These are phyloP conservation scores for Misgurnus anguillicaudatus DNA, from an alignment of 2,113 vertebrate genomes.

Conservation along the genomic window DNA sequence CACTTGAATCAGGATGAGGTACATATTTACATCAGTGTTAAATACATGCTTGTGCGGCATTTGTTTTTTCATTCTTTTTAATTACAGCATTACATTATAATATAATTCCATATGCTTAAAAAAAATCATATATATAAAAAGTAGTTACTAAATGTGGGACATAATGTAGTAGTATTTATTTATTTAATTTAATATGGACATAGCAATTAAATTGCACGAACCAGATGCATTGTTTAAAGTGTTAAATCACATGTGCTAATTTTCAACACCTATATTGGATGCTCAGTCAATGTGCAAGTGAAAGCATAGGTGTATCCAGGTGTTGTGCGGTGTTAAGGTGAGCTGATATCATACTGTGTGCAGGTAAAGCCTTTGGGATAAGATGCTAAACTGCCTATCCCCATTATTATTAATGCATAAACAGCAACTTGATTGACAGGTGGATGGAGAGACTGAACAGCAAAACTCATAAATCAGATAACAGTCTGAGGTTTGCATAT, in stretches of 20 bases:
- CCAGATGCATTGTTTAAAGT: no score
- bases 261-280: no score
- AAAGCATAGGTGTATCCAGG: constrained; percentile 26
- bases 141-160: neutral
- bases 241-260: no score
- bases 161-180: neutral
- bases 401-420: constrained; percentile 1
- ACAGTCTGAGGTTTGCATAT: constrained; percentile 43
- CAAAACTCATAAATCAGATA: constrained; percentile 46
- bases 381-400: neutral
- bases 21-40: neutral
- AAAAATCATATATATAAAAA: no score
- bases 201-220: no score
- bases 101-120: no score
- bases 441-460: constrained; percentile 29
- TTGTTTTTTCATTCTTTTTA: no score
- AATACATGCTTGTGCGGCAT: neutral
- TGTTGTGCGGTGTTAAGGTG: constrained; percentile 31
- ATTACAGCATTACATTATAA: no score
- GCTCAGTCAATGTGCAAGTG: neutral
- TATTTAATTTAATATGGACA: no score
- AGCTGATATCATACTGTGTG: neutral
- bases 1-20: neutral
- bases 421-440: constrained; percentile 26
- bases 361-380: constrained; percentile 5